Evolutionary conservation across 2,113 vertebrate species (phyloP), one percentile per base, ranked within the genome.

Genomic region (Sorex araneus): DNA sequence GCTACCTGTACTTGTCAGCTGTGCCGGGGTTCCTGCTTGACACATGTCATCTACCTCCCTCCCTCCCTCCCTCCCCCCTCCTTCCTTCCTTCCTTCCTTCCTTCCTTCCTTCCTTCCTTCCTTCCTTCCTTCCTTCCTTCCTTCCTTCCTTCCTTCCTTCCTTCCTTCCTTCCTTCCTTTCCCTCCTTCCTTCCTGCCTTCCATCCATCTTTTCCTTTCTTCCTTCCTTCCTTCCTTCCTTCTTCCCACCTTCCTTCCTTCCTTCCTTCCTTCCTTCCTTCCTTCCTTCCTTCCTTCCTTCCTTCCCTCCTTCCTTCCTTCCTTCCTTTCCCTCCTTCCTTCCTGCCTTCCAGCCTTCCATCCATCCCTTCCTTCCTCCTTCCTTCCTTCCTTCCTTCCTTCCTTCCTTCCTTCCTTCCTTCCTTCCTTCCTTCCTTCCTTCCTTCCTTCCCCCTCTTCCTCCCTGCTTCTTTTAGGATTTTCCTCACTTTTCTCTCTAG

Each of bases 311-410:
- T 3, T 3, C 10, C 8, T 13, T 28, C 7, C 2, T 18, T 3
- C 25, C 30, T 3, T 7, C 8, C 11, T 32, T n/a, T n/a, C 63
- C 16, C n/a, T 36, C 34, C 23, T 6, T 23, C 63, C 63, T 9
- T 64, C 25, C 50, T 54, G 10, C 54, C 54, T 54, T 15, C 13
- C 12, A 15, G 4, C 54, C 54, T 54, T 54, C 54, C 54, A 15
- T 54, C 54, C 54, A 4, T 54, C 54, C 34, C 11, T 9, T 16
- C 36, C 7, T 10, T 9, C 0, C 6, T 15, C 32, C 30, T 1
- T 2, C 16, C 11, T 25, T 3, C 2, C 30, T 23, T 1, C 2
- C 21, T 2, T 3, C 13, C 16, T 9, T 2, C 12, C 0, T 4
- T 18, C 28, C 27, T 6, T 9, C 21, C 32, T n/a, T 8, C 23